Evolutionary conservation across 1,140 invertebrate genomes (phyloP).

Genomic region (Brachionus asplanchnoidis): DNA sequence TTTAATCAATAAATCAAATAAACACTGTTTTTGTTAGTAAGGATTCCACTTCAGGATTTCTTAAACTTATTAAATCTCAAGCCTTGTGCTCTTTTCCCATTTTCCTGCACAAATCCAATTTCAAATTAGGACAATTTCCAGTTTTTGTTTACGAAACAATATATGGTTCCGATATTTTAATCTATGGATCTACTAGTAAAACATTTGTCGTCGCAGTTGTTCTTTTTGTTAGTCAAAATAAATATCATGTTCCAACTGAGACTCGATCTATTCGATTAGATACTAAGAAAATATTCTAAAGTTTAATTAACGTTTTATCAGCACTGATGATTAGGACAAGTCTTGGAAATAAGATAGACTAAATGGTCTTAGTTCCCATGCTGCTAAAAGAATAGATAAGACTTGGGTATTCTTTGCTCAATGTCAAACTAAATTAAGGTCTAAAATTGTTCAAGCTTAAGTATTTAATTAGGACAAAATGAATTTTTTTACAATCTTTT

Average conservation of each 20-base stretch:
- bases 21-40: background rate
- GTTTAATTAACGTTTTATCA: conserved; percentile 24
- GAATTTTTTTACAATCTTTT: background rate
- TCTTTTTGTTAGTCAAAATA: conserved; percentile 24
- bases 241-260: conserved; percentile 19
- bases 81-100: background rate
- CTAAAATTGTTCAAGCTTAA: background rate
- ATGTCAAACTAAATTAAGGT: conserved; percentile 9
- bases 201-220: conserved; percentile 24
- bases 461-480: background rate
- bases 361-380: background rate
- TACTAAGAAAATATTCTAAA: background rate
- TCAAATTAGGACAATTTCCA: conserved; percentile 29
- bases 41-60: background rate
- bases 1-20: conserved; percentile 7
- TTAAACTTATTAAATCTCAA: conserved; percentile 1
- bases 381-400: conserved; percentile 1
- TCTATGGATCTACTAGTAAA: background rate
- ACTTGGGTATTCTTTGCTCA: background rate
- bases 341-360: background rate
- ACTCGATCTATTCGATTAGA: background rate
- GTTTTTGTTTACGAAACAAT: conserved; percentile 19
- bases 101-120: background rate
- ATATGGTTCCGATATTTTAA: conserved; percentile 7
- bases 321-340: background rate